Base-by-base conservation (phyloP, 2,113 vertebrate genomes). In the Struthio camelus region DNA sequence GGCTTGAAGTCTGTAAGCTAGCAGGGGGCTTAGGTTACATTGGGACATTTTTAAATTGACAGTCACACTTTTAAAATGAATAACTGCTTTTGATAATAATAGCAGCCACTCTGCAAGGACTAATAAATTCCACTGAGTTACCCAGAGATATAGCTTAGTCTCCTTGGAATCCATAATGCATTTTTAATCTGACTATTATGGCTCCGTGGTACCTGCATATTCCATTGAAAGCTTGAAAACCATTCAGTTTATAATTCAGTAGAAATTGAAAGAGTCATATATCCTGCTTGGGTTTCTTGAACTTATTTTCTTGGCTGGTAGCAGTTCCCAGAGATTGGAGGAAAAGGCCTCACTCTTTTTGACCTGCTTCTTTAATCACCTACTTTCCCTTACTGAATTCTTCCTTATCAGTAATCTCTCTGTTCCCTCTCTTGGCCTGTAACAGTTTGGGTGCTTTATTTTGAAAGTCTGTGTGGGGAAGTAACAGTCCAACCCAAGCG, bases 31-130 rank as follows among this genome's bases (percentile, higher is more conserved):
- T 80, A 48, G 36, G 50, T 91, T 96, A 82, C 66, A 44, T 2
- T 85, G 87, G 59, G 93, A 72, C 62, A 50, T 40, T 90, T 95
- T 92, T 36, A 53, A 94, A 89, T 62, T 50, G 85, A 66, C 83
- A 70, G 58, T 95, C 86, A 87, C 85, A 73, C 34, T 96, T 95
- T 89, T 70, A 94, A 89, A 24, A 50, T 82, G 62, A 93, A 89
- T 76, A 90, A 87, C 89, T 94, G 69, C 3, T 81, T 84, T 92
- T 92, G n/a, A 84, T 80, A 69, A 61, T 67, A 89, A 89, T 38
- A 92, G 67, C 53, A 92, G 66, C 44, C 14, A 70, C 50, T 72
- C 86, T 94, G 75, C 83, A 91, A 91, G 58, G 70, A 73, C 78
- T 89, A 69, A 92, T 89, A 92, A 92, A 95, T 94, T 92, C 86